These are phyloP conservation scores for Lordiphosa clarofinis DNA, from an alignment of 1,140 invertebrate species.

Conservation along the genomic window DNA sequence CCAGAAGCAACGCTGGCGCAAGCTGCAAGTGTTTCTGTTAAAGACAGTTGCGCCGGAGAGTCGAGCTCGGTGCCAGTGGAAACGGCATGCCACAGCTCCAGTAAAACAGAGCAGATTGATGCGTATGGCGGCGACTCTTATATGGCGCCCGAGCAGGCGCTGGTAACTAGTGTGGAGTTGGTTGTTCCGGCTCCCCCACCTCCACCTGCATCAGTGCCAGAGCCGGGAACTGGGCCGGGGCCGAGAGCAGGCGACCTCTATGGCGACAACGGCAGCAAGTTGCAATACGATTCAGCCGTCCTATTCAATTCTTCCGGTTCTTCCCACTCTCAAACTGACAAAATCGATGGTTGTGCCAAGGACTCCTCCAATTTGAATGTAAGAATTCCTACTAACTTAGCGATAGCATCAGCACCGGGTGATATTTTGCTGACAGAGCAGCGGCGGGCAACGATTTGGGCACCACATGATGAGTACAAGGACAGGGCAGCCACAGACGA, in stretches of 20 bases:
- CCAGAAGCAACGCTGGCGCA: not conserved
- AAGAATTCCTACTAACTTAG: conserved; percentile 64
- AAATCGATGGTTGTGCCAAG: conserved; percentile 69
- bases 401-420: conserved; percentile 50
- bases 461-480: conserved; percentile 51
- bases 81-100: not conserved
- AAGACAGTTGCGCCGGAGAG: not conserved
- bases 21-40: conserved; percentile 1
- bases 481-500: conserved; percentile 4
- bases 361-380: conserved; percentile 60
- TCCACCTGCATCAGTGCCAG: not conserved
- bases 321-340: conserved; percentile 33
- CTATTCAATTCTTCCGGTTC: conserved; percentile 21
- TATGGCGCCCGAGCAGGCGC: conserved; percentile 56
- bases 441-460: conserved; percentile 41
- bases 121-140: conserved; percentile 25
- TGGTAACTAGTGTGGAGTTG: conserved; percentile 60
- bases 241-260: not conserved
- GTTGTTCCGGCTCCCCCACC: conserved; percentile 44
- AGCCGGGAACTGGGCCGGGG: not conserved
- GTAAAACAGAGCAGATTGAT: conserved; percentile 8
- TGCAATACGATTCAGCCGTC: conserved; percentile 19
- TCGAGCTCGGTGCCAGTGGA: conserved; percentile 2
- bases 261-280: conserved; percentile 14
- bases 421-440: conserved; percentile 57